Evolutionary conservation across 92 coral and sea anemone species (phyloP), one percentile per base, ranked within the genome.

Genomic region (Parazoanthus darwini): DNA sequence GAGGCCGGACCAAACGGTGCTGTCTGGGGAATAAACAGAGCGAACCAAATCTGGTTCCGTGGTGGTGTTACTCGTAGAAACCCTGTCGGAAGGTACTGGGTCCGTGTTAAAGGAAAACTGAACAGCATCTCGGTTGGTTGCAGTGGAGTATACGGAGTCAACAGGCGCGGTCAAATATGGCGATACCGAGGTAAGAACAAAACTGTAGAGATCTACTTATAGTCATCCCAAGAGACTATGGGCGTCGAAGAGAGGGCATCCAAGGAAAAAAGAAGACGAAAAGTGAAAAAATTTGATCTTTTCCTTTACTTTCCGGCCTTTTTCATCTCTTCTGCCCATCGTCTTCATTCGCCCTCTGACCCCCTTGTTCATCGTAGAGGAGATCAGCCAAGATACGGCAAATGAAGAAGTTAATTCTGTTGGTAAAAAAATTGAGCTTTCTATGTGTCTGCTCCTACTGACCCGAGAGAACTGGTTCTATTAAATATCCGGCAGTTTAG

Each of bases 61-160:
- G 77, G 65, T n/a, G 87, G 87, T 68, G 87, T 84, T 56, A 25
- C 87, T 46, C 66, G 87, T 25, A 29, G 43, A 84, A 71, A 50
- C 1, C 87, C 87, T 39, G 3, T 42, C 35, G 87, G 87, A 44
- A 70, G 87, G 43, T 44, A 73, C 66, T 84, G 87, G 87, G 67
- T 84, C 25, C 87, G 66, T 8, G 46, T 84, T 4, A 80, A 58
- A 20, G 87, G 79, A 44, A 59, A 75, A 25, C 77, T 84, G 9
- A 84, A 72, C 22, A 43, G 25, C 46, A 38, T 84, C 33, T 26
- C 87, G 8, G 87, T 84, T 26, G 87, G 87, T 26, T 84, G 87
- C 35, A 84, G 42, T 10, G 87, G 87, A 15, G 67, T 84, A 3
- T 84, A 68, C 15, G 79, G 79, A 26, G 25, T 46, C 37, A 48